Evolutionary conservation across 2,797 vertebrate species (phyloP).

Genomic region (Myotis vivesi): DNA sequence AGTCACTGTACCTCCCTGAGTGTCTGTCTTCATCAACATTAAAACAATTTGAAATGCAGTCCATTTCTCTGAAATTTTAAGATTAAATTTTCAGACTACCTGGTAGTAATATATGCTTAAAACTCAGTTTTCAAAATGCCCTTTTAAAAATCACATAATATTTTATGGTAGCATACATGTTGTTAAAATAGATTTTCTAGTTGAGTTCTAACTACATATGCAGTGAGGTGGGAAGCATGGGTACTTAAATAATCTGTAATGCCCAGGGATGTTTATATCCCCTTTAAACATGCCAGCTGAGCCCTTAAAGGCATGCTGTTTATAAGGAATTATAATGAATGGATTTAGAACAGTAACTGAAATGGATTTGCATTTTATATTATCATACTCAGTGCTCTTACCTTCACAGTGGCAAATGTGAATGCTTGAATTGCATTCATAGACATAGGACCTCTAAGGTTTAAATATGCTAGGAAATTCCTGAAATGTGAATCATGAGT

Average conservation of each 20-base stretch:
- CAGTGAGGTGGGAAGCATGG: not conserved
- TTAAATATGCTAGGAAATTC: constrained; percentile 31
- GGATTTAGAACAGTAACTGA: not conserved
- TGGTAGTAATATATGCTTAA: not conserved
- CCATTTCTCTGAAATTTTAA: not conserved
- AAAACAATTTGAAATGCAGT: not conserved
- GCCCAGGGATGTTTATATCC: not conserved
- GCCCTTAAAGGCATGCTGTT: not conserved
- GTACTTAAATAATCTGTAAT: not conserved
- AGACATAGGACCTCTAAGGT: not conserved
- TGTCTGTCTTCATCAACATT: not conserved
- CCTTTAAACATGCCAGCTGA: not conserved
- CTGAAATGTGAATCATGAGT: not conserved
- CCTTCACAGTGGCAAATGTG: not conserved
- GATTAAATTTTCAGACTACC: not conserved
- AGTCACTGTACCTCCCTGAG: not conserved
- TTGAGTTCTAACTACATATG: not conserved
- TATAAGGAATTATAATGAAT: not conserved
- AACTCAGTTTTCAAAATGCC: constrained; percentile 42
- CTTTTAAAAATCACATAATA: constrained; percentile 11
- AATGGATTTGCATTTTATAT: not conserved
- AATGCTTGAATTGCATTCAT: not conserved
- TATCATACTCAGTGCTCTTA: not conserved
- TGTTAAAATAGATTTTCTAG: not conserved
- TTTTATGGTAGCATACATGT: not conserved